Conservation (phyloP, 1,140 invertebrate species). For the Drosophila lacteicornis region DNA sequence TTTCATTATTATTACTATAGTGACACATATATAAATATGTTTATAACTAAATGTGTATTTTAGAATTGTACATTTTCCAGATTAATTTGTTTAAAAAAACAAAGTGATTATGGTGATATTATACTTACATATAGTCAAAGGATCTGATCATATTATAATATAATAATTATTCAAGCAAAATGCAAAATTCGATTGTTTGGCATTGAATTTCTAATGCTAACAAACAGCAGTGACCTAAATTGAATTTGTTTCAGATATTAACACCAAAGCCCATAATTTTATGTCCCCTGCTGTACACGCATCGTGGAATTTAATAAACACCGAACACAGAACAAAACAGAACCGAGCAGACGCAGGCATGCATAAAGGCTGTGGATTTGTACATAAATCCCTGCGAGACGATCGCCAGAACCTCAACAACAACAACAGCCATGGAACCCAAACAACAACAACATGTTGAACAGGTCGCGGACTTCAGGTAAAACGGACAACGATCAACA, state of each 20-base stretch:
- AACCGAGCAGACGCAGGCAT: conserved; percentile 45
- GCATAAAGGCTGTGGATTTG: conserved; percentile 57
- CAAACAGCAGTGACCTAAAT: too few species aligned
- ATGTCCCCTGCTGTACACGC: conserved; percentile 29
- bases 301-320: conserved; percentile 75
- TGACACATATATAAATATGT: background rate
- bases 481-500: conserved; percentile 18
- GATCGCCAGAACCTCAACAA: conserved; percentile 54
- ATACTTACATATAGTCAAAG: background rate
- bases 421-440: conserved; percentile 22
- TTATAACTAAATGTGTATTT: too few species aligned
- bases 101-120: background rate
- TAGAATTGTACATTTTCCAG: background rate
- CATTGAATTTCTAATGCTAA: too few species aligned
- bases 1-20: background rate
- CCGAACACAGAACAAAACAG: conserved; percentile 52
- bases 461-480: conserved; percentile 46
- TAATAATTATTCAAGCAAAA: background rate
- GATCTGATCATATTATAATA: background rate
- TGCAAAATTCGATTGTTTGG: too few species aligned
- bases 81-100: background rate
- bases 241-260: too few species aligned
- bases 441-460: conserved; percentile 39
- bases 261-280: background rate
- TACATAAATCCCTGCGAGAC: conserved; percentile 65